These are phyloP conservation scores for Yponomeuta evonymella DNA, from an alignment of 2,888 invertebrate genomes.

Conservation along the genomic window DNA sequence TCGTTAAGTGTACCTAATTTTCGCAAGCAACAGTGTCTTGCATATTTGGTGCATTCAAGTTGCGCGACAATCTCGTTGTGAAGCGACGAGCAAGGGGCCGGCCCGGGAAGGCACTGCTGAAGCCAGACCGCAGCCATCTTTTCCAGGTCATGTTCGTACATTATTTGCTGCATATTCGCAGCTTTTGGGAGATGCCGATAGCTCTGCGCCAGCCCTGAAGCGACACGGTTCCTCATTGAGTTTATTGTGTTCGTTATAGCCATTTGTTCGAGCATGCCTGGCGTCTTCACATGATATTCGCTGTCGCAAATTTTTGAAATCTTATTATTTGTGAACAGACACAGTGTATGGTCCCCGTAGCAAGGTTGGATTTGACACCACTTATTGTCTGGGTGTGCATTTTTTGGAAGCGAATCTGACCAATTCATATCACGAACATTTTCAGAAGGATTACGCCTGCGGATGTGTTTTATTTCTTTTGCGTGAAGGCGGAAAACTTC, in stretches of 20 bases:
- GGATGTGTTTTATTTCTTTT: conserved; percentile 42
- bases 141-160: conserved; percentile 59
- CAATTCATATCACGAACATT: background rate
- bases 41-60: conserved; percentile 58
- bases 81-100: conserved; percentile 56
- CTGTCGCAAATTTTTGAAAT: conserved; percentile 45
- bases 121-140: conserved; percentile 57
- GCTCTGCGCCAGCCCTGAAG: conserved; percentile 37
- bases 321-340: conserved; percentile 41
- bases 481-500: conserved; percentile 45
- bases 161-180: conserved; percentile 59
- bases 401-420: background rate
- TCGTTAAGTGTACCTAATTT: background rate
- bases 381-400: conserved; percentile 26
- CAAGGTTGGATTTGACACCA: conserved; percentile 61
- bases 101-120: conserved; percentile 58
- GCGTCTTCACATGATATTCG: conserved; percentile 39
- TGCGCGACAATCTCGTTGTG: conserved; percentile 49
- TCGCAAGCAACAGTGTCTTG: conserved; percentile 44
- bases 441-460: conserved; percentile 19
- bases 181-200: conserved; percentile 56
- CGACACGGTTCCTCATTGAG: conserved; percentile 62
- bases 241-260: conserved; percentile 55
- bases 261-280: conserved; percentile 41
- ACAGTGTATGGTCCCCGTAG: conserved; percentile 64